These are phyloP conservation scores for Sebastiscus albofasciatus DNA, from an alignment of 2,797 vertebrate species.

Conservation along the genomic window DNA sequence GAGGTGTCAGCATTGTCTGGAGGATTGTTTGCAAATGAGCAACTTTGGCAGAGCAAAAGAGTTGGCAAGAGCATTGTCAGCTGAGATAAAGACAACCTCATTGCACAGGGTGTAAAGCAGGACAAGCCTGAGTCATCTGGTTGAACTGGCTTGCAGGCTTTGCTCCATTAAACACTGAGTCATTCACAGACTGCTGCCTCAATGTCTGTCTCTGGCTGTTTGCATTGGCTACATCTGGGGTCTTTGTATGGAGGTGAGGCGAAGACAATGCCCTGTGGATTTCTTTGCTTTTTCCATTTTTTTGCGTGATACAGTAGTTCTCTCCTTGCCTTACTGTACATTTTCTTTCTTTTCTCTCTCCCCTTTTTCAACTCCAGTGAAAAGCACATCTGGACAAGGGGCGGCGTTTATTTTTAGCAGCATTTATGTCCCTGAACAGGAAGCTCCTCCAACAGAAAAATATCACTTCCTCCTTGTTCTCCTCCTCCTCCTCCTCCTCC, in stretches of 20 bases:
- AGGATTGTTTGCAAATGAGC: slow-evolving; percentile 57
- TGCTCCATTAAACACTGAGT: slow-evolving; percentile 16
- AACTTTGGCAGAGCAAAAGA: slow-evolving; percentile 12
- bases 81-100: slow-evolving; percentile 15
- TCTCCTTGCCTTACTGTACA: not conserved
- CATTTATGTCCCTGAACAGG: slow-evolving; percentile 76
- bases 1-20: slow-evolving; percentile 26
- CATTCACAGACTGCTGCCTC: slow-evolving; percentile 19
- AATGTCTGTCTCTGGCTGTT: not conserved
- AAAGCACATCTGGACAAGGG: slow-evolving; percentile 78
- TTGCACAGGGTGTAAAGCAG: slow-evolving; percentile 20
- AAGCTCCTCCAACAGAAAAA: slow-evolving; percentile 76
- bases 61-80: not conserved
- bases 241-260: not conserved
- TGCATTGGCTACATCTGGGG: not conserved
- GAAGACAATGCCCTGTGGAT: not conserved
- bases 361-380: slow-evolving; percentile 50
- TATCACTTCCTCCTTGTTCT: slow-evolving; percentile 58
- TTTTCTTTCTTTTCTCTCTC: slow-evolving; percentile 28
- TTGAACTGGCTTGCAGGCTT: not conserved
- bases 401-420: slow-evolving; percentile 83
- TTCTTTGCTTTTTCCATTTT: slow-evolving; percentile 16
- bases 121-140: slow-evolving; percentile 7
- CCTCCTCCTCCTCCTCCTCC: slow-evolving; percentile 38
- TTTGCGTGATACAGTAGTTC: not conserved